Percentiles rank a stretch among this genome's conserved stretches.
phyloP scores from a whole-genome alignment of 1,140 invertebrate species.

The Anastrepha obliqua region DNA sequence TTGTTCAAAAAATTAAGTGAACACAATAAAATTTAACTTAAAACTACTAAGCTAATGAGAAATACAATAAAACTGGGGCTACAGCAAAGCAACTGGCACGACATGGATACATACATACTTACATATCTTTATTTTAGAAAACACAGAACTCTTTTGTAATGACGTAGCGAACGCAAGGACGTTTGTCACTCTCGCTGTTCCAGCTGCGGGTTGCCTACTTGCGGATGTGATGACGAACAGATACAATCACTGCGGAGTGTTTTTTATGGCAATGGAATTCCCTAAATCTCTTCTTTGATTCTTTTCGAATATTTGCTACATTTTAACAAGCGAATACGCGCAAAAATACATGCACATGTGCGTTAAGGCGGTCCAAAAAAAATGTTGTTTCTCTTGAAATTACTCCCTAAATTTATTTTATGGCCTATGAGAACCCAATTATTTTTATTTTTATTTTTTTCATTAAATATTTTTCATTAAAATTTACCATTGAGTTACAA shows the following conservation, averaged over 20 bases:
- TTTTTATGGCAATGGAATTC: constrained; percentile 25
- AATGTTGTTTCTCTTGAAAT: too few species aligned
- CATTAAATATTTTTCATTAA: too few species aligned
- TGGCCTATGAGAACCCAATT: too few species aligned
- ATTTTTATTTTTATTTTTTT: too few species aligned
- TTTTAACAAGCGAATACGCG: not conserved
- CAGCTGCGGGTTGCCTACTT: not conserved
- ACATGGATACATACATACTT: not conserved
- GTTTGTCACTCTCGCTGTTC: not conserved
- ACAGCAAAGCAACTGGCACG: not conserved
- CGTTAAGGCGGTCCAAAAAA: not conserved
- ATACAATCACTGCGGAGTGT: not conserved
- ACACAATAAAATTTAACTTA: constrained; percentile 1
- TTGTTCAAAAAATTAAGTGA: not conserved
- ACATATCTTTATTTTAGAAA: not conserved
- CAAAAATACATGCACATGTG: not conserved
- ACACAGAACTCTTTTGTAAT: constrained; percentile 23
- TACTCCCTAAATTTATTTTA: too few species aligned
- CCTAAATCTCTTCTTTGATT: not conserved
- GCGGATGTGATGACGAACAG: constrained; percentile 34
- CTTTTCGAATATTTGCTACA: constrained; percentile 5
- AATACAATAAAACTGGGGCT: not conserved
- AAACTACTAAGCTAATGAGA: constrained; percentile 40
- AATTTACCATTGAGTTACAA: too few species aligned
- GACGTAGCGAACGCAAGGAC: not conserved